Base-by-base conservation (phyloP, 1,140 invertebrate genomes). In the Sinella curviseta region DNA sequence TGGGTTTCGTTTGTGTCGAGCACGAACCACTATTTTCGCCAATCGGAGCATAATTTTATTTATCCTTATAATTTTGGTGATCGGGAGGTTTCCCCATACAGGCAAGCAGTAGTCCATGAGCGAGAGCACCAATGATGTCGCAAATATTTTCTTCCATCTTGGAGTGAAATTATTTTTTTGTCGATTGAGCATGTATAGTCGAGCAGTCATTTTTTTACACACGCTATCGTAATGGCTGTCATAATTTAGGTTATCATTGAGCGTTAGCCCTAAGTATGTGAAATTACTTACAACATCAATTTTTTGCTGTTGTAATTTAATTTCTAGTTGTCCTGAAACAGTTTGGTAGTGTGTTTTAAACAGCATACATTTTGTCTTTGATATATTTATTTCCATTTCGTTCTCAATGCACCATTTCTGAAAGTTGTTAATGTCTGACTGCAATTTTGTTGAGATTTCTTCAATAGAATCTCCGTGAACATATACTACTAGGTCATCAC, bases 361-460 rank as follows among this genome's bases (percentile, higher is more conserved):
- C 24, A 74, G 17, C 70, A 74, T 74, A 31, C 12, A 74, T 74
- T 74, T 74, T 12, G 70, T 74, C 30, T 74, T 74, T 2, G 3
- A 28, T 16, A 17, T 33, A 31, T 74, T 74, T 16, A 31, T 74
- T 31, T 74, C 17, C 70, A 74, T 74, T 1, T 12, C 26, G 31
- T 74, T 31, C 12, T 3, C 24, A 20, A 28, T 17, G 31, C 70
- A 74, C 70, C 70, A 74, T 16, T 74, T 74, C 30, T 14, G 8
- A 74, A 74, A 30, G 12, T 16, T 8, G 31, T 74, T 16, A 8
- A 74, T 2, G 30, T 74, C 70, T 31, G 12, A 3, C 31, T 74
- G 70, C 17, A 74, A 26, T 14, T 74, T 74, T 14, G 4, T 12
- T 74, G 12, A 3, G 8, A 33, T 33, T 74, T 74, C 70, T 3